phyloP scores from a whole-genome alignment of 2,113 vertebrate genomes.

The Pionites leucogaster region DNA sequence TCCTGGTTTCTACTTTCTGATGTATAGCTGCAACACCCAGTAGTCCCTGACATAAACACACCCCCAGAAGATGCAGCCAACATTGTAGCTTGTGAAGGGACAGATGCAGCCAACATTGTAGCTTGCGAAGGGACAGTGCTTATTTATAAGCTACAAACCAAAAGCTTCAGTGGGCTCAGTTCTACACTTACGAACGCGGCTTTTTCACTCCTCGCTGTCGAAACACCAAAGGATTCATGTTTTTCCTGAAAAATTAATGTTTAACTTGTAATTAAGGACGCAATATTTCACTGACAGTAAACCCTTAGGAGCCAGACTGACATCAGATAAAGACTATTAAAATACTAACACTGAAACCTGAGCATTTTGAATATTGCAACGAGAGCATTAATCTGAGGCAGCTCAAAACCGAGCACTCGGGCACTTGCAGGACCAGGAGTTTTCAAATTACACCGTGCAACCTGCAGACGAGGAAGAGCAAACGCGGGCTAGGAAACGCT shows the following conservation, averaged over 20 bases:
- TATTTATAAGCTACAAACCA: neutral
- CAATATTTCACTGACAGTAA: accelerated
- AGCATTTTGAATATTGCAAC: neutral
- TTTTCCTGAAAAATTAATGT: neutral
- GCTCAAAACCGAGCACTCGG: accelerated
- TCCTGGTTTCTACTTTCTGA: neutral
- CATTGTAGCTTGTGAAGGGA: too few species aligned
- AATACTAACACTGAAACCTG: accelerated
- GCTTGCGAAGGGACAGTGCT: too few species aligned
- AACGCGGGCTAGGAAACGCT: accelerated
- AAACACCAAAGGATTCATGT: accelerated
- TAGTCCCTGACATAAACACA: neutral
- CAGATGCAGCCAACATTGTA: neutral
- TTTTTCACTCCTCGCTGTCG: too few species aligned
- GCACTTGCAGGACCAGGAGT: neutral
- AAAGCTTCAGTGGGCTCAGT: neutral
- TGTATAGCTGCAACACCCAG: neutral
- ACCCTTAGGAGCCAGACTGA: neutral
- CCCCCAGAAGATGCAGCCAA: neutral
- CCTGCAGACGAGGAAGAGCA: neutral
- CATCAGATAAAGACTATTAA: neutral
- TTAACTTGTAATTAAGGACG: neutral
- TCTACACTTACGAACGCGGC: accelerated
- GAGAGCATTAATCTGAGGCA: too few species aligned
- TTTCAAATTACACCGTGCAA: neutral